These are phyloP conservation scores for Scatophagus argus DNA, from an alignment of 2,113 vertebrate genomes.

Conservation along the genomic window DNA sequence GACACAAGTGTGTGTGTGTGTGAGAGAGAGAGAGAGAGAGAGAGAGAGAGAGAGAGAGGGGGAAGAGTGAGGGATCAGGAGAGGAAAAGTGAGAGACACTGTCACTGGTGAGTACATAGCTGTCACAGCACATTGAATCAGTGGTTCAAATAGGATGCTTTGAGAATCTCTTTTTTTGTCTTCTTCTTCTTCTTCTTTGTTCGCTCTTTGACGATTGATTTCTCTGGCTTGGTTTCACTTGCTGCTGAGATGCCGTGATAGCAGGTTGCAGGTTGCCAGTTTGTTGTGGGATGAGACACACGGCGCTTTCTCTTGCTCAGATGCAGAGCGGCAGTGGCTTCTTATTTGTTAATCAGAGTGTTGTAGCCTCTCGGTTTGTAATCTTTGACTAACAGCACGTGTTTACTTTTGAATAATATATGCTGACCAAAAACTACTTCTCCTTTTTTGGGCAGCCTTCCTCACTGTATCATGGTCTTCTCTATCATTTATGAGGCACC, in stretches of 20 bases:
- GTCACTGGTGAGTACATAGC: slow-evolving; percentile 82
- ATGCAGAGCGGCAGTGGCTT: slow-evolving; percentile 49
- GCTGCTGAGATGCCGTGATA: slow-evolving; percentile 53
- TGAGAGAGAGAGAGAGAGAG: slow-evolving; percentile 26
- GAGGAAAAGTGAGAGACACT: slow-evolving; percentile 72
- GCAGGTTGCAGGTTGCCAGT: slow-evolving; percentile 75
- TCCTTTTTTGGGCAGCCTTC: slow-evolving; percentile 24
- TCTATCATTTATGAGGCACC: slow-evolving; percentile 69
- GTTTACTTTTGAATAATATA: slow-evolving; percentile 54
- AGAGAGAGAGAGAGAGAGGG: slow-evolving; percentile 39
- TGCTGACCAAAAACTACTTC: slow-evolving; percentile 23
- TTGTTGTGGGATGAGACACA: slow-evolving; percentile 41
- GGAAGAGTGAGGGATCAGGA: slow-evolving; percentile 61
- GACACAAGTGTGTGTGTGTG: slow-evolving; percentile 1
- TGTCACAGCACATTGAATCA: slow-evolving; percentile 65
- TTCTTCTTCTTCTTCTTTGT: slow-evolving; percentile 44
- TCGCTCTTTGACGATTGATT: slow-evolving; percentile 47
- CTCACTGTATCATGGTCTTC: slow-evolving; percentile 57
- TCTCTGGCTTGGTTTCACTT: slow-evolving; percentile 37
- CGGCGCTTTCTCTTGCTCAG: slow-evolving; percentile 21
- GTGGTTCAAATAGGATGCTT: slow-evolving; percentile 53
- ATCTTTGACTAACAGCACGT: slow-evolving; percentile 1
- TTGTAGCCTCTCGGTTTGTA: slow-evolving; percentile 39
- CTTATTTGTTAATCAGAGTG: slow-evolving; percentile 45
- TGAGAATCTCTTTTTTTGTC: slow-evolving; percentile 42